phyloP scores from a whole-genome alignment of 2,797 vertebrate species.

The Anguilla anguilla region DNA sequence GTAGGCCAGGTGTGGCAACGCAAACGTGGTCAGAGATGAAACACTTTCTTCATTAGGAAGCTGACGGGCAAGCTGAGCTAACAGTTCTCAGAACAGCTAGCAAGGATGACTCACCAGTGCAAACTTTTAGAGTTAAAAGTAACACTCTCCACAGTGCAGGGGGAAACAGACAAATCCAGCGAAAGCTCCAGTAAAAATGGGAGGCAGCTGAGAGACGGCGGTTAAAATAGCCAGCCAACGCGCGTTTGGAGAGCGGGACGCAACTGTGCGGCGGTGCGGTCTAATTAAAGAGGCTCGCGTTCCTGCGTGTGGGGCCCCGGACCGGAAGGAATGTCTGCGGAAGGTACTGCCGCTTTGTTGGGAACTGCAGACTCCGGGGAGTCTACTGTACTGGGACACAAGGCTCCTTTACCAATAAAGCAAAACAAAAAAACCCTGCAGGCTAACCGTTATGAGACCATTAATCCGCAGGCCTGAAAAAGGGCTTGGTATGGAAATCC shows the following conservation, averaged over 20 bases:
- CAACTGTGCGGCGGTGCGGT: neutral
- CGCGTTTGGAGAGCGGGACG: neutral
- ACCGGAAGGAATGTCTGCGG: conserved; percentile 13
- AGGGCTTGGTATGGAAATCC: neutral
- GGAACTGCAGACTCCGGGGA: conserved; percentile 4
- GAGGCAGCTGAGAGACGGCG: neutral
- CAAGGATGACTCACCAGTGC: neutral
- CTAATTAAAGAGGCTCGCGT: neutral
- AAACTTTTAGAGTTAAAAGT: neutral
- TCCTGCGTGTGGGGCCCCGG: neutral
- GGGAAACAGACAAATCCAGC: neutral
- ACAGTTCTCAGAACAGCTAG: neutral
- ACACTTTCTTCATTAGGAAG: neutral
- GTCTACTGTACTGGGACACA: neutral
- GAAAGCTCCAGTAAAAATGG: neutral
- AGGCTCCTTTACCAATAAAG: neutral
- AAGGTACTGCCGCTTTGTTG: neutral
- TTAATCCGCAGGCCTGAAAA: neutral
- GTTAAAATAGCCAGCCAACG: neutral
- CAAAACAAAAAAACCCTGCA: neutral
- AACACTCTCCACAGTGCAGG: neutral
- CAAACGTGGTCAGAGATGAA: neutral
- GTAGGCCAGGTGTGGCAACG: neutral
- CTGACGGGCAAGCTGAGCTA: neutral
- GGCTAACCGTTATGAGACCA: neutral